Conservation (phyloP, 2,797 vertebrate species). For the Eptatretus atami region DNA sequence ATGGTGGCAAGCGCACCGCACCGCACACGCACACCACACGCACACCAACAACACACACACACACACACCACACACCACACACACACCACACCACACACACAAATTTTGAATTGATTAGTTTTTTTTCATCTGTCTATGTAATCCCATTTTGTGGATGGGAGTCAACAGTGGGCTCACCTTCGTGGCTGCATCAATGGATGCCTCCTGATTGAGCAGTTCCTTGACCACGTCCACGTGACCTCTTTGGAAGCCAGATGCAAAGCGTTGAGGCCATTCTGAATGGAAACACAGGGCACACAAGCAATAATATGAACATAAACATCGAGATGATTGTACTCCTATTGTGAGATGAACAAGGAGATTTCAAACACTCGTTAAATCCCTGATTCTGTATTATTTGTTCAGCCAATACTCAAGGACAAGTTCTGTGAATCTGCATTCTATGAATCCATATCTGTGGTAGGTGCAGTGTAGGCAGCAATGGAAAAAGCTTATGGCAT, state of each 20-base stretch:
- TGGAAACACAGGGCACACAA: conserved; percentile 9
- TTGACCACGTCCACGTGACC: conserved; percentile 76
- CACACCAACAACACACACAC: conserved; percentile 1
- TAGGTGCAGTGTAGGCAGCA: no score
- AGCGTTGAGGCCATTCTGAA: conserved; percentile 76
- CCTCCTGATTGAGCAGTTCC: conserved; percentile 62
- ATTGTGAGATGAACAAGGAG: no score
- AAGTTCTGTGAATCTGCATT: no score
- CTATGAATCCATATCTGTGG: no score
- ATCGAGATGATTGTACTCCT: conserved; percentile 5
- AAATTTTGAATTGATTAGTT: neutral
- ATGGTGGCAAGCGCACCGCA: no score
- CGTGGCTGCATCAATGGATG: conserved; percentile 62
- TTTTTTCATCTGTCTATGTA: neutral
- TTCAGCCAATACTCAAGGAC: no score
- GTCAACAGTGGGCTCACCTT: conserved; percentile 29
- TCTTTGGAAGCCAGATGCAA: conserved; percentile 92
- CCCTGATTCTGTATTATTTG: no score
- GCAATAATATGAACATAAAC: neutral
- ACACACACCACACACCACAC: neutral
- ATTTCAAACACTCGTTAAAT: no score
- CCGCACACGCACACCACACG: no score
- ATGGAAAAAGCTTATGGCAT: no score
- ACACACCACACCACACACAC: no score
- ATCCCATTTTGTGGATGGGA: neutral